Percentiles rank a stretch among this genome's conserved stretches.
Conservation (phyloP, 1,140 invertebrate species). For the Cyclargus thomasi region DNA sequence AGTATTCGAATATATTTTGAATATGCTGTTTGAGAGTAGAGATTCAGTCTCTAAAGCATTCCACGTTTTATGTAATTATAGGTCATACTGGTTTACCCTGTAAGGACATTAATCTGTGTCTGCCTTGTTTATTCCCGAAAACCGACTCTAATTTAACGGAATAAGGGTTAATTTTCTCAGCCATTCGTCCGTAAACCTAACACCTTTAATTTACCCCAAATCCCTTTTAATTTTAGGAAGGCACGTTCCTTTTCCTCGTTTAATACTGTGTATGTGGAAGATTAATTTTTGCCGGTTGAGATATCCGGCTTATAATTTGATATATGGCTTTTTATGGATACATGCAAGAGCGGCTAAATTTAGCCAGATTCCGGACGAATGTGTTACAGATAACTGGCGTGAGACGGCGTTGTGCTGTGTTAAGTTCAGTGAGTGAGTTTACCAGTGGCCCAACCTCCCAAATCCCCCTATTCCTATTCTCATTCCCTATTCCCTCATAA, state of each 20-base stretch:
- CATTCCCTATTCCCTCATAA: no score
- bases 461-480: no score
- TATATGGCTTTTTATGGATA: neutral
- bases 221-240: slow-evolving; percentile 23
- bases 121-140: neutral
- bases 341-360: no score
- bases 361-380: no score
- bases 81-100: neutral
- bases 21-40: no score
- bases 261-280: slow-evolving; percentile 11
- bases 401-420: no score
- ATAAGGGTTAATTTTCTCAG: neutral
- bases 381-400: no score
- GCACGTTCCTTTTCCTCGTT: slow-evolving; percentile 19
- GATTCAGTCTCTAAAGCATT: neutral
- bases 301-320: neutral
- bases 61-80: slow-evolving; percentile 5
- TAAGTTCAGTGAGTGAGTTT: no score
- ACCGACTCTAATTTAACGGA: neutral
- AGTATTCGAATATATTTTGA: no score
- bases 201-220: slow-evolving; percentile 22
- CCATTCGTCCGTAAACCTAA: neutral
- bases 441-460: no score
- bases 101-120: slow-evolving; percentile 2
- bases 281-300: slow-evolving; percentile 9